Base-by-base conservation (phyloP, 2,797 vertebrate genomes). In the Gymnodraco acuticeps region DNA sequence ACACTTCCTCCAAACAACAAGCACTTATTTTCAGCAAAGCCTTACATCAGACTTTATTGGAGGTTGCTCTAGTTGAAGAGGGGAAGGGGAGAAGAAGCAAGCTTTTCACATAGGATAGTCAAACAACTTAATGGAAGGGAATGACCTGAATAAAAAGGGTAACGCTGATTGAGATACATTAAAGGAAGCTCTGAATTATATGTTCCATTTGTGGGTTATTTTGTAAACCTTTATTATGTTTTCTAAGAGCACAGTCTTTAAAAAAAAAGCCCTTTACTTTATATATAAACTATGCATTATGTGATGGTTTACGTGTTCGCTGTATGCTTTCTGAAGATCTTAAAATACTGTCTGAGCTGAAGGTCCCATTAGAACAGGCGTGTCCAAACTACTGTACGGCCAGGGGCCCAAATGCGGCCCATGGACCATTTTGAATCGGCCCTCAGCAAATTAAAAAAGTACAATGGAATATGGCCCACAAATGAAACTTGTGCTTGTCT, bases 1-100 rank as follows among this genome's bases (percentile, higher is more conserved):
- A 60, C 61, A 78, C 38, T 16, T 45, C 46, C 56, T 15, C 38
- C 31, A 69, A 75, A 70, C 47, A 69, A 52, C 52, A 61, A 54
- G 53, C 54, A 59, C 11, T 66, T 84, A 51, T 77, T 70, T 77
- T 69, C 58, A 68, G 70, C 77, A 20, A 67, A 70, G 70, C 54
- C 60, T 69, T 45, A 58, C 15, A 62, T 75, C 64, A 74, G 47
- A 69, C 17, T 19, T 81, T 65, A 60, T 41, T 66, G 65, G 48
- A 79, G 38, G 53, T 3, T 63, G 51, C 56, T 73, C 17, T n/a
- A 43, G 11, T 60, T 78, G 43, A 20, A 60, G 16, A 38, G 55
- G 55, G 13, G 20, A 45, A 7, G 7, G 33, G 11, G 42, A 61
- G 48, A 54, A 50, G 23, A 78, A 55, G 48, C 56, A 60, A 42